Evolutionary conservation across 1,140 invertebrate genomes (phyloP).

Genomic region (Heliconius eleuchia): DNA sequence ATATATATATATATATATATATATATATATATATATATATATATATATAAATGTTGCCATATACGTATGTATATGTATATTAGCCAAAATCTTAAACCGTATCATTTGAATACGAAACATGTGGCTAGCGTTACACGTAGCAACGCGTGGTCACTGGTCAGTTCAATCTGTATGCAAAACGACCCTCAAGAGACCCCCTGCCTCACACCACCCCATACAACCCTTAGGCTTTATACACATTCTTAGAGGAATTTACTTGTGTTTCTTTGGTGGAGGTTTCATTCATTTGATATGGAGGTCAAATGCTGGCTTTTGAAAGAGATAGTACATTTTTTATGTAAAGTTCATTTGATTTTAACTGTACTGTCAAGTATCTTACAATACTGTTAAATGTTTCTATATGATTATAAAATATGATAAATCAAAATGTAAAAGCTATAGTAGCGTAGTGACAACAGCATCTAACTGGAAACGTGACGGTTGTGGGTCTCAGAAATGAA

Average conservation of each 20-base stretch:
- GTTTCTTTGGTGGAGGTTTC: neutral
- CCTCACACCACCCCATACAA: neutral
- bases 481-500: too few species aligned
- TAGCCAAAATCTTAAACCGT: neutral
- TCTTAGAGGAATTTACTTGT: conserved; percentile 3
- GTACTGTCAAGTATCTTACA: too few species aligned
- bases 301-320: neutral
- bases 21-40: neutral
- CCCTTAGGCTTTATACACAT: conserved; percentile 14
- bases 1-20: too few species aligned
- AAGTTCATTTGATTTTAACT: neutral
- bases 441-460: too few species aligned
- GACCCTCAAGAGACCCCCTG: conserved; percentile 22
- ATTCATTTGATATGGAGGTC: conserved; percentile 3
- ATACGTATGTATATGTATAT: neutral
- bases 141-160: conserved; percentile 30
- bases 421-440: too few species aligned
- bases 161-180: conserved; percentile 41
- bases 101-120: conserved; percentile 20
- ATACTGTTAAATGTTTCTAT: too few species aligned
- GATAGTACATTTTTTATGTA: conserved; percentile 5
- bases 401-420: too few species aligned
- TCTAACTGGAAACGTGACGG: too few species aligned
- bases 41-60: neutral
- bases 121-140: conserved; percentile 15